Conservation (phyloP, 2,113 vertebrate species). For the Tenebrosternarchus preto region DNA sequence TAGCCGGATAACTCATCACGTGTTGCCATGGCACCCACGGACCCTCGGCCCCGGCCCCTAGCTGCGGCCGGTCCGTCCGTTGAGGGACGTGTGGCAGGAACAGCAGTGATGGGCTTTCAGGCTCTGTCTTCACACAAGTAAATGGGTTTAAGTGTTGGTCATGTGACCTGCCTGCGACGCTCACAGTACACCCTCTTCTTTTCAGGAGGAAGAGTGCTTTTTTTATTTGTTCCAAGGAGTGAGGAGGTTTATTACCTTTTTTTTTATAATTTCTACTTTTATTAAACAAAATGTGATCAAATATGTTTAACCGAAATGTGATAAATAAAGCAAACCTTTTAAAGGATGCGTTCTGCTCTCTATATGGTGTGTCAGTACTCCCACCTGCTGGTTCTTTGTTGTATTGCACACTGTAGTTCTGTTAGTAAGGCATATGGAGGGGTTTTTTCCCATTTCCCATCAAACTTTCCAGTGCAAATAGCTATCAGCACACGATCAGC, state of each 20-base stretch:
- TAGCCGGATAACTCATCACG: background rate
- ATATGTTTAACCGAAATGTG: slow-evolving; percentile 43
- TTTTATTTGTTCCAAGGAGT: slow-evolving; percentile 74
- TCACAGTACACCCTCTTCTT: slow-evolving; percentile 51
- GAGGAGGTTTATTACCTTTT: slow-evolving; percentile 32
- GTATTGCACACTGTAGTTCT: background rate
- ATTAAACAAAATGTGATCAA: slow-evolving; percentile 3
- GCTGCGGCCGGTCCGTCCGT: no score
- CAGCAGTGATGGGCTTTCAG: background rate
- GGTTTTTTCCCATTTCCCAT: no score
- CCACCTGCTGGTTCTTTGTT: slow-evolving; percentile 23
- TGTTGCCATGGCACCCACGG: background rate
- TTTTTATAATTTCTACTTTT: background rate
- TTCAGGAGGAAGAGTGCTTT: slow-evolving; percentile 73
- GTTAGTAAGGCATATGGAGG: no score
- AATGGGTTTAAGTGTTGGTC: background rate
- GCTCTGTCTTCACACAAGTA: background rate
- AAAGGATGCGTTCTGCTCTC: background rate
- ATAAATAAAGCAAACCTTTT: slow-evolving; percentile 43
- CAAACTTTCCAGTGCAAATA: background rate
- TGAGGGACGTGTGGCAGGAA: background rate
- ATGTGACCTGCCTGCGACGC: background rate
- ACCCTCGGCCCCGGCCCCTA: background rate
- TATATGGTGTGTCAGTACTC: background rate
- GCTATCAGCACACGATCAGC: no score